Evolutionary conservation across 2,888 invertebrate species (phyloP), one percentile per base, ranked within the genome.

Genomic region (Hypsopygia costalis): DNA sequence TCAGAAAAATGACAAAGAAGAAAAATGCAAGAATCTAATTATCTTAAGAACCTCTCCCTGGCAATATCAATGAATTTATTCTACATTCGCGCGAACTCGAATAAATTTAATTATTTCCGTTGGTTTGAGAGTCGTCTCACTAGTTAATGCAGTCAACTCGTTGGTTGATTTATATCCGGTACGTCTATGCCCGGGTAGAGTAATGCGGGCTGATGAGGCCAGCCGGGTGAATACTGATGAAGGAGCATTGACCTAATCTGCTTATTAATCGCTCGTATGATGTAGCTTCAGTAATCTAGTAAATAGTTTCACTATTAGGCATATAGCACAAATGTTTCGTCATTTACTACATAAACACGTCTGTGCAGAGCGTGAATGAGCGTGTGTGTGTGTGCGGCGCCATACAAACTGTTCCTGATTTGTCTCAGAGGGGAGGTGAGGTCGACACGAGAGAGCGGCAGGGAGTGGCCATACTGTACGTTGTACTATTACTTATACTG

Each of bases 201-300:
- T 50, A 55, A 55, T 62, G 61, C 67, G 56, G 56, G 46, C 64
- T 71, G 72, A 72, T 75, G 73, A 78, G 63, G 56, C 49, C 33
- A 36, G 55, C 63, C 69, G 65, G 57, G 46, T 65, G 79, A 78
- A 80, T 77, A 73, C 77, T 69, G 72, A 80, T 77, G 70, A 73
- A 60, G 51, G 48, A 49, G 27, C 57, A 58, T 53, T 63, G 63
- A 62, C 60, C 66, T 59, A 41, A 36, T 33, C 40, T 47, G 52
- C 52, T 55, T 65, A 68, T 72, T 72, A 72, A 75, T 76, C 66
- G 59, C 55, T 21, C 46, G 49, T 39, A 49, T 51, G 36, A 34
- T 11, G 47, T 49, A 57, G 58, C 61, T 68, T 70, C 64, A 67
- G 58, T 62, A 59, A 60, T 55, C 55, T 44, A 47, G 41, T 44